phyloP scores from a whole-genome alignment of 92 coral and sea anemone species.

The Actinostola sp. region DNA sequence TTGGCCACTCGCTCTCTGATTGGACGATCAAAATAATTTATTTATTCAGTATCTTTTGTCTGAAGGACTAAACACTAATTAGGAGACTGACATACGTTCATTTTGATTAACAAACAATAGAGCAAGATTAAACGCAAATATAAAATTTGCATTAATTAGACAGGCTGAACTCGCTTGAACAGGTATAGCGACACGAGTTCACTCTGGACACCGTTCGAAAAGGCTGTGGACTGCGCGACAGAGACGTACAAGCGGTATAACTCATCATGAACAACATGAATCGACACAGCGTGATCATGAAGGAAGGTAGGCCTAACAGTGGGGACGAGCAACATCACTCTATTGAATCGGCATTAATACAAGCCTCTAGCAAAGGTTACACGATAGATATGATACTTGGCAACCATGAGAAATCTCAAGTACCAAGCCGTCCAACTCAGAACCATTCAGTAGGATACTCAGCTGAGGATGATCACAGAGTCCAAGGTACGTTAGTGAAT shows the following conservation, averaged over 20 bases:
- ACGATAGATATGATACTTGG: slow-evolving; percentile 96
- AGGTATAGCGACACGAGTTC: slow-evolving; percentile 33
- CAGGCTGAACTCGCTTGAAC: slow-evolving; percentile 40
- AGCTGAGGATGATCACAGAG: neutral
- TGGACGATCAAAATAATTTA: slow-evolving; percentile 76
- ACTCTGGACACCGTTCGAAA: neutral
- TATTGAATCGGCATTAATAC: slow-evolving; percentile 85
- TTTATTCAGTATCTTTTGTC: slow-evolving; percentile 90
- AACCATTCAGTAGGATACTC: neutral
- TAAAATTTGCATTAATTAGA: slow-evolving; percentile 92
- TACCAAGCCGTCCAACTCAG: neutral
- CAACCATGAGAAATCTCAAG: slow-evolving; percentile 47
- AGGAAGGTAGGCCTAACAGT: slow-evolving; percentile 13
- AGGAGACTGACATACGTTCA: slow-evolving; percentile 96
- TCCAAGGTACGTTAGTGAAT: slow-evolving; percentile 4
- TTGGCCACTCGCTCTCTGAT: slow-evolving; percentile 68
- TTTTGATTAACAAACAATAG: slow-evolving; percentile 94
- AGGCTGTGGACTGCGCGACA: neutral
- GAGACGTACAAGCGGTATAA: neutral
- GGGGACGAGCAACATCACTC: slow-evolving; percentile 52
- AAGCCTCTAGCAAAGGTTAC: slow-evolving; percentile 85
- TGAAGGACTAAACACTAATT: slow-evolving; percentile 96
- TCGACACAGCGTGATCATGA: slow-evolving; percentile 35
- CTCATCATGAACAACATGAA: slow-evolving; percentile 12
- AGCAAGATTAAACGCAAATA: slow-evolving; percentile 87